A percentile compares a stretch with the other conserved stretches of the same genome.
phyloP scores from a whole-genome alignment of 2,888 invertebrate genomes.

The Ornithoptera alexandrae region DNA sequence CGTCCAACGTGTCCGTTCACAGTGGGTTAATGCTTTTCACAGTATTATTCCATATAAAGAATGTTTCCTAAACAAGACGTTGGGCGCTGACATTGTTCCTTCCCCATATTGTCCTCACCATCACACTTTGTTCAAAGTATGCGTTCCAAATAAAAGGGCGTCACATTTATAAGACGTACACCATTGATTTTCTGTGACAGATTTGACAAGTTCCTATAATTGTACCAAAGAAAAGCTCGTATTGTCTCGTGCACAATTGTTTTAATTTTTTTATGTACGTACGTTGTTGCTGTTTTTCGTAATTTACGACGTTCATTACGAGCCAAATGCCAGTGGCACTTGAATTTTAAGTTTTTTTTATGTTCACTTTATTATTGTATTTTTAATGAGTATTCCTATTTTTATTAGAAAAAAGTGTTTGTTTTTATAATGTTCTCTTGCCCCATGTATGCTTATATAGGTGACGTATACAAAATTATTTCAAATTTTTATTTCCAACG shows the following conservation, averaged over 20 bases:
- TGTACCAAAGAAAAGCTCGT: conserved; percentile 38
- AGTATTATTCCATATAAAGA: conserved; percentile 49
- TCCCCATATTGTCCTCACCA: conserved; percentile 40
- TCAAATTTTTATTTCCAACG: no score
- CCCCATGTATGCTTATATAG: no score
- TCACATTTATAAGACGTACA: conserved; percentile 47
- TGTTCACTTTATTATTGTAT: neutral
- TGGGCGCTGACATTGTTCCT: conserved; percentile 53
- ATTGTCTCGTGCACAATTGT: conserved; percentile 30
- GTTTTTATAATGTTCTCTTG: no score
- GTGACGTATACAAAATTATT: no score
- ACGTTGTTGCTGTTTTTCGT: conserved; percentile 28
- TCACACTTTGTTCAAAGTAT: conserved; percentile 37
- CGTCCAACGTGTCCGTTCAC: conserved; percentile 48
- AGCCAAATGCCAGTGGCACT: conserved; percentile 10
- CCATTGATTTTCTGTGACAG: conserved; percentile 57
- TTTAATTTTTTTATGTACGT: conserved; percentile 36
- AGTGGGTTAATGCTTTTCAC: conserved; percentile 62
- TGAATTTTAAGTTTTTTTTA: neutral
- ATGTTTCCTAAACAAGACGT: conserved; percentile 72
- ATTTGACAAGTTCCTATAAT: conserved; percentile 48
- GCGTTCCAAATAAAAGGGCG: conserved; percentile 42
- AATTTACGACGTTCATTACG: conserved; percentile 6
- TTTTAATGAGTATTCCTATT: neutral
- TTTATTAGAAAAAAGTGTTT: no score